These are phyloP conservation scores for Steinernema khuongi DNA, from an alignment of 1,140 invertebrate genomes.

Conservation along the genomic window DNA sequence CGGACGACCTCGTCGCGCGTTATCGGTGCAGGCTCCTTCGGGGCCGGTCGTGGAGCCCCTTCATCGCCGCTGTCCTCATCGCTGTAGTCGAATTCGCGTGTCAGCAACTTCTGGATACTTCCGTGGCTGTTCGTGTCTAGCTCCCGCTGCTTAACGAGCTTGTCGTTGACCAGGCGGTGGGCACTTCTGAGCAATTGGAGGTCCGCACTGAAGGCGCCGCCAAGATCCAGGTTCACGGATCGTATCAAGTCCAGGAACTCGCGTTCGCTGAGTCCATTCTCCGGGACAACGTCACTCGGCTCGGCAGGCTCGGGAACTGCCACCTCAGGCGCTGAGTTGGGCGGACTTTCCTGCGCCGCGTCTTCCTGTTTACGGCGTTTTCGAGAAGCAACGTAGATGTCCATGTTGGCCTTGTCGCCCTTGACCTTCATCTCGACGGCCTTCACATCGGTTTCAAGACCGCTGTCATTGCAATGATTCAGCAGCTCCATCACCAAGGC, in stretches of 20 bases:
- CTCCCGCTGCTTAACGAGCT: neutral
- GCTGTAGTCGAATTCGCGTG: neutral
- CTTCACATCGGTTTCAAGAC: neutral
- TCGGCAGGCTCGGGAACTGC: neutral
- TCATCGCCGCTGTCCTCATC: constrained; percentile 12
- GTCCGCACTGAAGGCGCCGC: neutral
- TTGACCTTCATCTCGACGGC: neutral
- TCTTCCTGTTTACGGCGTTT: neutral
- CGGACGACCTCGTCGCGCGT: neutral
- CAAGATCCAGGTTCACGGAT: neutral
- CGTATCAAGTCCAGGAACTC: neutral
- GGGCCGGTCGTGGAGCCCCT: neutral
- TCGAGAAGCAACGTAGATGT: neutral
- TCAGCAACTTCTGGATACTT: neutral
- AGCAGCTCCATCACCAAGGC: neutral
- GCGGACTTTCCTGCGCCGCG: neutral
- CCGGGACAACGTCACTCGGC: neutral
- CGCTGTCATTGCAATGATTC: neutral
- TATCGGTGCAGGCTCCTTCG: neutral
- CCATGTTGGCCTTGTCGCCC: neutral
- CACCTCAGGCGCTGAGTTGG: neutral
- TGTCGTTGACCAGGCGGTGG: neutral
- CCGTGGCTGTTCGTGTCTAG: neutral
- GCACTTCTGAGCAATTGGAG: neutral
- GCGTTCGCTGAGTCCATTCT: neutral